phyloP scores from a whole-genome alignment of 2,888 invertebrate genomes.

The Branchipolynoe longqiensis region DNA sequence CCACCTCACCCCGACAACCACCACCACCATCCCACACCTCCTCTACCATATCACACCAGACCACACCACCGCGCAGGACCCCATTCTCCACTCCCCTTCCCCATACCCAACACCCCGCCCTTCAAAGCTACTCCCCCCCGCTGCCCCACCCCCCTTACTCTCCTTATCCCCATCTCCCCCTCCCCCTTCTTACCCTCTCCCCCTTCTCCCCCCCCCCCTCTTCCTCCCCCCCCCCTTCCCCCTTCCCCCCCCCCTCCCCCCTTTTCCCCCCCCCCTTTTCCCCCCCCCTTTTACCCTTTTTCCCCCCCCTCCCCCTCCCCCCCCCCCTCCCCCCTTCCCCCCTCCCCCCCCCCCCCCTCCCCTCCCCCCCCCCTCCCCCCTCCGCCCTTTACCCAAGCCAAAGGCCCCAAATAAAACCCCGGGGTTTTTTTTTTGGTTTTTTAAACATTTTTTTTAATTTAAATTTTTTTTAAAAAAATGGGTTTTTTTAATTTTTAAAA shows the following conservation, averaged over 20 bases:
- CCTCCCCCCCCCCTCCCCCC: constrained; percentile 5
- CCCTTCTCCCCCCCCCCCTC: background rate
- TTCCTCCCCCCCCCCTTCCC: background rate
- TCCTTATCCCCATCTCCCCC: background rate
- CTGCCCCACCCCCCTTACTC: background rate
- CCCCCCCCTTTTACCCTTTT: background rate
- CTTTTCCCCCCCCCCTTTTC: background rate
- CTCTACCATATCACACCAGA: background rate
- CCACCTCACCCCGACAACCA: background rate
- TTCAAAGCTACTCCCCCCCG: background rate
- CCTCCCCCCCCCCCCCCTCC: background rate
- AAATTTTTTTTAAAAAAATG: too few species aligned
- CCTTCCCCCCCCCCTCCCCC: background rate
- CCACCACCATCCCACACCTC: background rate
- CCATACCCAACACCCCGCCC: background rate
- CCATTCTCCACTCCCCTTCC: background rate
- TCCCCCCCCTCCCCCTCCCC: background rate
- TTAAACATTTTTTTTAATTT: too few species aligned
- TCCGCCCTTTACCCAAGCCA: background rate
- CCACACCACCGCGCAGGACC: background rate
- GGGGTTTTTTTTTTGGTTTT: too few species aligned
- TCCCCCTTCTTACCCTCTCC: background rate
- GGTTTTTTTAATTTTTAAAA: too few species aligned
- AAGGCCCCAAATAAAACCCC: too few species aligned
- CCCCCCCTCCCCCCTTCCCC: background rate